Evolutionary conservation across 2,888 invertebrate genomes (phyloP).

Genomic region (Eristalis intricaria): DNA sequence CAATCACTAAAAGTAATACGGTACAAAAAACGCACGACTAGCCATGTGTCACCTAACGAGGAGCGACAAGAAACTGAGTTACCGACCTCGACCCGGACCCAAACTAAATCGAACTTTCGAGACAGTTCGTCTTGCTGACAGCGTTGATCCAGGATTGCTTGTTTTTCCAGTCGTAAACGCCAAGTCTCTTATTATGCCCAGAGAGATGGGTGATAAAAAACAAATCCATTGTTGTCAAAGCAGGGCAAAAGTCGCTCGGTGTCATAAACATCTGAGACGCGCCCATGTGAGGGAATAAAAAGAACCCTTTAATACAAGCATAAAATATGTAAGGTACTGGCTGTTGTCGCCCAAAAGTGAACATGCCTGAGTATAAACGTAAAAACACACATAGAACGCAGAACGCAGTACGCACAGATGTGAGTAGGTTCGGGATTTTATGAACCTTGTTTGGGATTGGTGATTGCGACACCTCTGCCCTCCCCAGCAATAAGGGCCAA

Average conservation of each 20-base stretch:
- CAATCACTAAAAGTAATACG: neutral
- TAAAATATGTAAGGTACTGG: conserved; percentile 43
- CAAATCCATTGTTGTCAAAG: conserved; percentile 53
- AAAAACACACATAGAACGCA: conserved; percentile 3
- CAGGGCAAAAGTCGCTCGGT: conserved; percentile 16
- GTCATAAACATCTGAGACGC: conserved; percentile 21
- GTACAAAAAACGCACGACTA: neutral
- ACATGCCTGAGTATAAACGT: conserved; percentile 38
- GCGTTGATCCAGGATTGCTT: conserved; percentile 38
- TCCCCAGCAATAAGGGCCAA: neutral
- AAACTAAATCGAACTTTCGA: neutral
- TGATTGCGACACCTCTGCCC: conserved; percentile 21
- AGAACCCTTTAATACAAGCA: conserved; percentile 6
- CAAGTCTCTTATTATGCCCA: conserved; percentile 32
- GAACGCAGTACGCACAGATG: conserved; percentile 23
- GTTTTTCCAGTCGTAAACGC: conserved; percentile 33
- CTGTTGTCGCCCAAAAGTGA: conserved; percentile 16
- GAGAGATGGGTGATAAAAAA: conserved; percentile 41
- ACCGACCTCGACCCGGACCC: neutral
- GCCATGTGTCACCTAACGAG: neutral
- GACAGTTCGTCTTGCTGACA: conserved; percentile 9
- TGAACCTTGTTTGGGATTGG: conserved; percentile 35
- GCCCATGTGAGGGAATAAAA: conserved; percentile 1
- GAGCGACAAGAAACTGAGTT: neutral
- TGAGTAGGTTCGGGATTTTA: conserved; percentile 33